Percentiles rank a stretch among this genome's conserved stretches.
These are phyloP conservation scores for Genyomyrus donnyi DNA, from an alignment of 2,113 vertebrate species.

Conservation along the genomic window DNA sequence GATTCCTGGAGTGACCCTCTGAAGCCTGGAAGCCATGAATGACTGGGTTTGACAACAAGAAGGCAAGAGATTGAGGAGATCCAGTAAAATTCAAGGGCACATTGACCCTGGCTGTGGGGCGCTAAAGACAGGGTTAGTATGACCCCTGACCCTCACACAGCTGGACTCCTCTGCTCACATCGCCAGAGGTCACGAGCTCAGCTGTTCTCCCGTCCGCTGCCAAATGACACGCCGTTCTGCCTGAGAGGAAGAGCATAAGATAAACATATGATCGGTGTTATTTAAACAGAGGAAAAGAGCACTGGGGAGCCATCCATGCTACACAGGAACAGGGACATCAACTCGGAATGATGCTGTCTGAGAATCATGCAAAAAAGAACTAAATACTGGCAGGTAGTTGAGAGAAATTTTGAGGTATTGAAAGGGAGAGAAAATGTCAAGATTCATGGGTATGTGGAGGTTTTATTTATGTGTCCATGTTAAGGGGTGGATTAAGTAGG, in stretches of 20 bases:
- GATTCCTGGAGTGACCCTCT: background rate
- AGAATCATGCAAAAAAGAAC: background rate
- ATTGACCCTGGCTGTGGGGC: background rate
- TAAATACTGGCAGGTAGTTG: background rate
- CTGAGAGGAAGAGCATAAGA: background rate
- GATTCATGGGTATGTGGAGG: background rate
- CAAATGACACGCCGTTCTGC: background rate
- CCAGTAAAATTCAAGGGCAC: background rate
- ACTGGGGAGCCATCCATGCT: background rate
- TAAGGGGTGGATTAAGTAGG: background rate
- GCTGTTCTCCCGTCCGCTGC: background rate
- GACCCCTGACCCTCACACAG: background rate
- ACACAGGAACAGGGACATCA: background rate
- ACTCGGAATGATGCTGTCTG: background rate
- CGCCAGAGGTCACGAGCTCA: background rate
- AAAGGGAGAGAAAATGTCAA: background rate
- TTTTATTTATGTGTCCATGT: background rate
- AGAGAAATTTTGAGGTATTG: background rate
- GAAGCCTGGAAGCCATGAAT: background rate
- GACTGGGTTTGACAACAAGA: background rate
- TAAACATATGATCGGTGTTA: slow-evolving; percentile 2
- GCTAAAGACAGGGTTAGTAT: background rate
- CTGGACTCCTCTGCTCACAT: background rate
- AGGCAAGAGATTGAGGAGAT: background rate
- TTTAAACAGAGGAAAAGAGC: slow-evolving; percentile 5